Conservation (phyloP, 2,113 vertebrate genomes). For the Rutilus rutilus region DNA sequence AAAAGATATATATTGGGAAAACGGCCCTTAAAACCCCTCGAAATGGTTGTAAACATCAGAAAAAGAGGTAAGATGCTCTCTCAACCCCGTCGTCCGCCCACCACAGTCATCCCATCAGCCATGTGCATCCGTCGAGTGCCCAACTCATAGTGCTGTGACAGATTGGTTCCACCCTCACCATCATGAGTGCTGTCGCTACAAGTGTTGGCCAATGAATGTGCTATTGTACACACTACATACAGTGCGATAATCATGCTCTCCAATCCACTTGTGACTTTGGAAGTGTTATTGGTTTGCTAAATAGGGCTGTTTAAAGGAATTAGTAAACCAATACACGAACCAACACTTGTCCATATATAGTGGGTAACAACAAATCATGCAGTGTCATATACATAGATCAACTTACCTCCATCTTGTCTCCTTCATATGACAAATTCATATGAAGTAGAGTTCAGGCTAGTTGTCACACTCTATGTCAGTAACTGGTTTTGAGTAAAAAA, state of each 20-base stretch:
- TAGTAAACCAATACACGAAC: not conserved
- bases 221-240: constrained; percentile 1
- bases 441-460: not conserved
- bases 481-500: not conserved
- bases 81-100: constrained; percentile 58
- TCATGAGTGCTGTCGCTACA: not conserved
- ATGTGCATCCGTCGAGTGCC: constrained; percentile 13
- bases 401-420: not conserved
- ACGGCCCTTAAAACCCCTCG: constrained; percentile 79
- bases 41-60: constrained; percentile 79
- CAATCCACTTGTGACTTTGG: constrained; percentile 1
- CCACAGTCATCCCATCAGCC: constrained; percentile 60
- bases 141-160: not conserved
- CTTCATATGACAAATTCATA: not conserved
- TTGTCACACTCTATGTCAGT: not conserved
- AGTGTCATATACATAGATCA: not conserved
- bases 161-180: not conserved
- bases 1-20: constrained; percentile 84
- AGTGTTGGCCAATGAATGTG: constrained; percentile 14
- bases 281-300: constrained; percentile 1
- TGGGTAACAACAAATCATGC: not conserved
- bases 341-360: not conserved
- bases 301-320: constrained; percentile 3
- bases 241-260: not conserved
- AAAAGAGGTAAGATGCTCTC: constrained; percentile 78